Conservation (phyloP, 2,797 vertebrate species). For the Allenopithecus nigroviridis region DNA sequence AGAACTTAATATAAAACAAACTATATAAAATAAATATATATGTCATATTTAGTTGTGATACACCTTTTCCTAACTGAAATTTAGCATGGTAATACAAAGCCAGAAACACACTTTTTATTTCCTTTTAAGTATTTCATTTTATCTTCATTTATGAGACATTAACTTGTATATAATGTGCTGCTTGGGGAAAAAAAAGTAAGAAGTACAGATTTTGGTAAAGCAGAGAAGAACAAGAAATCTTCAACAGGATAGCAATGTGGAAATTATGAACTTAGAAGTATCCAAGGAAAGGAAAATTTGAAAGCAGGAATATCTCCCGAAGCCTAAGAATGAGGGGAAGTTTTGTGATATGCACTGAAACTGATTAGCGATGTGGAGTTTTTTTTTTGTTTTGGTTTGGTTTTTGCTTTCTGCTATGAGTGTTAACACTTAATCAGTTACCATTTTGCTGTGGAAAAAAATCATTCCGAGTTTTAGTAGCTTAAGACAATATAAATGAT, state of each 20-base stretch:
- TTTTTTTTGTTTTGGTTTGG: neutral
- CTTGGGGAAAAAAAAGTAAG: neutral
- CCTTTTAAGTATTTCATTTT: conserved; percentile 17
- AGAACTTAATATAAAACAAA: neutral
- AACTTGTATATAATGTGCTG: neutral
- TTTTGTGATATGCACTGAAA: neutral
- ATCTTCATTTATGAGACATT: neutral
- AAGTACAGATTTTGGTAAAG: neutral
- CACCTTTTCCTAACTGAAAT: neutral
- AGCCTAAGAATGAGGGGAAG: neutral
- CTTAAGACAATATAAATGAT: neutral
- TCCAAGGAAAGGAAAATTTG: neutral
- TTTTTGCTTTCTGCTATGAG: neutral
- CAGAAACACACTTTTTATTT: neutral
- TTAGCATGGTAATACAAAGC: neutral
- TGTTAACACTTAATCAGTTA: neutral
- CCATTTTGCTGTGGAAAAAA: neutral
- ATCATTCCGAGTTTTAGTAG: neutral
- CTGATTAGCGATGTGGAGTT: neutral
- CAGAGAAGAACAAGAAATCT: neutral
- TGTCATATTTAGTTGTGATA: neutral
- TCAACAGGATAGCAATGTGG: neutral
- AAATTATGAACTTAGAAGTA: neutral
- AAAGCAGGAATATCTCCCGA: neutral
- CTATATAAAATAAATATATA: neutral